Evolutionary conservation across 2,888 invertebrate genomes (phyloP).

Genomic region (Notodonta ziczac): DNA sequence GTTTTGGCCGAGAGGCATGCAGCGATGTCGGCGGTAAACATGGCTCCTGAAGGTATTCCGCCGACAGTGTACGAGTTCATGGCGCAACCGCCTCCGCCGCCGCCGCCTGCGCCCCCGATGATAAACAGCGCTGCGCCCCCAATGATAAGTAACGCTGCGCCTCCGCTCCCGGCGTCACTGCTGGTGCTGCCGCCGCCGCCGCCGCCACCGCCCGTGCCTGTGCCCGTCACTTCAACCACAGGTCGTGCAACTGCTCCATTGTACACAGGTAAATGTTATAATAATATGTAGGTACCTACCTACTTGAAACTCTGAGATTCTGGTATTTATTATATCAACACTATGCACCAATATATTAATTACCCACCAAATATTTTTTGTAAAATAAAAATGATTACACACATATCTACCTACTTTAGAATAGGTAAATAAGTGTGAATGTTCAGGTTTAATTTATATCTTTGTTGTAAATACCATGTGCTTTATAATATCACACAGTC

Average conservation of each 20-base stretch:
- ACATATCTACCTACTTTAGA: no score
- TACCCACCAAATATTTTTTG: no score
- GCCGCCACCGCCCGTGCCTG: slow-evolving; percentile 31
- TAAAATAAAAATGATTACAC: no score
- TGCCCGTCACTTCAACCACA: slow-evolving; percentile 36
- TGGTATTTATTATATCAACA: no score
- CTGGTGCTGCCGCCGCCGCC: slow-evolving; percentile 37
- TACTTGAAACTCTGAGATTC: no score
- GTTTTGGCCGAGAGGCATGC: slow-evolving; percentile 62
- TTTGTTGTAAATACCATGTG: no score
- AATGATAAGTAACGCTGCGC: not conserved
- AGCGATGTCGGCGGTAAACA: slow-evolving; percentile 39
- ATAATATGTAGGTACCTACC: no score
- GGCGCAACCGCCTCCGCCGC: slow-evolving; percentile 47
- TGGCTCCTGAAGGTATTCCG: slow-evolving; percentile 4
- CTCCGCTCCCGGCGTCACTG: slow-evolving; percentile 25
- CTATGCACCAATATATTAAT: no score
- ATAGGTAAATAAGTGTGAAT: no score
- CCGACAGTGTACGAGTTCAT: slow-evolving; percentile 19
- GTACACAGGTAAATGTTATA: slow-evolving; percentile 42
- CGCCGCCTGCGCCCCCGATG: slow-evolving; percentile 36
- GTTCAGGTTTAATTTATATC: no score
- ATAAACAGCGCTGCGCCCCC: slow-evolving; percentile 27
- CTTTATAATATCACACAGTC: no score
- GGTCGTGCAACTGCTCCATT: slow-evolving; percentile 28